Conservation (phyloP, 2,797 vertebrate genomes). For the Pelochelys cantorii region DNA sequence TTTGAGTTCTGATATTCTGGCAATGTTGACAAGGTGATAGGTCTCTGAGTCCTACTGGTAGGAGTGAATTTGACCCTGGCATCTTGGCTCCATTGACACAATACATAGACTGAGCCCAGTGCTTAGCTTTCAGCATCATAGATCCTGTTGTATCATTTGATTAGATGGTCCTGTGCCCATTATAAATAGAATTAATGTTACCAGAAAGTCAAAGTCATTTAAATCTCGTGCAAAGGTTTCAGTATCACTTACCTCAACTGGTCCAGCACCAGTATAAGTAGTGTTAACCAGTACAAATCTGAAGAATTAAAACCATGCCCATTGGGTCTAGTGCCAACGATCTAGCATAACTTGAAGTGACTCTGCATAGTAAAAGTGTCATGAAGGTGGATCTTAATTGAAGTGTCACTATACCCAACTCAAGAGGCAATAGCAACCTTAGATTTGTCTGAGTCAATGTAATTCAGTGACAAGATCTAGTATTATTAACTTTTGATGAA, state of each 20-base stretch:
- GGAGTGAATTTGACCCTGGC: neutral
- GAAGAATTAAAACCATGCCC: neutral
- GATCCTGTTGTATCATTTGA: neutral
- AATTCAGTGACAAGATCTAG: neutral
- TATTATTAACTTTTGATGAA: neutral
- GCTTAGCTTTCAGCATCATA: neutral
- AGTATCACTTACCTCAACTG: neutral
- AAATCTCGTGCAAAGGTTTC: neutral
- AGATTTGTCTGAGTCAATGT: neutral
- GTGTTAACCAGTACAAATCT: neutral
- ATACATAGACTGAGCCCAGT: neutral
- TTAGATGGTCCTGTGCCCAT: neutral
- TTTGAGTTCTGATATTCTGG: neutral
- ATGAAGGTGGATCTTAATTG: neutral
- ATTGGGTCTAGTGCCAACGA: neutral
- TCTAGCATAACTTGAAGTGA: neutral
- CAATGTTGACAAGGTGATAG: neutral
- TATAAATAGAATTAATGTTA: neutral
- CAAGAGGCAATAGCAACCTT: neutral
- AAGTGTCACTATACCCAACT: neutral
- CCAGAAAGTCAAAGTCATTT: neutral
- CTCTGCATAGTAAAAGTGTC: neutral
- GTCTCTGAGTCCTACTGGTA: neutral
- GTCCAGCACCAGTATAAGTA: neutral
- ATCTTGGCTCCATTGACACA: neutral